A percentile compares a stretch with the other conserved stretches of the same genome.
These are phyloP conservation scores for Sturnira hondurensis DNA, from an alignment of 2,113 vertebrate genomes.

Conservation along the genomic window DNA sequence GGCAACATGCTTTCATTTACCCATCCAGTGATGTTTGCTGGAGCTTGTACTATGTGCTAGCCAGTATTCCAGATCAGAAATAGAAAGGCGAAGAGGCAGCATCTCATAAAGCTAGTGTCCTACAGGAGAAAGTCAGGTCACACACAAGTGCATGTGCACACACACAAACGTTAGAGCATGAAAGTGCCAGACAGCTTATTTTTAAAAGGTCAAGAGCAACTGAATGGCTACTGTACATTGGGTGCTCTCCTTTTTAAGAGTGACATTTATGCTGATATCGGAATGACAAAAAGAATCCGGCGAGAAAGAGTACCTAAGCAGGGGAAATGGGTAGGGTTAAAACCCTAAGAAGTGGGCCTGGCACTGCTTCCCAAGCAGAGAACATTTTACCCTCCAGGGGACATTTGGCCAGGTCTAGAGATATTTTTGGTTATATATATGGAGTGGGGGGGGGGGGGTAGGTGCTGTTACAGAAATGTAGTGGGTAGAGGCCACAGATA, in stretches of 20 bases:
- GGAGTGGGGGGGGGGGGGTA: not conserved
- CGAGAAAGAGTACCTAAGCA: not conserved
- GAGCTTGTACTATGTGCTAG: not conserved
- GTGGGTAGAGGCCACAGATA: not conserved
- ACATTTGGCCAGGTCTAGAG: not conserved
- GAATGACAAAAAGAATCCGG: not conserved
- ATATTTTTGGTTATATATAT: not conserved
- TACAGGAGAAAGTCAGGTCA: not conserved
- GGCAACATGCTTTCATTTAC: not conserved
- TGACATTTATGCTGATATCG: not conserved
- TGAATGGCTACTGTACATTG: not conserved
- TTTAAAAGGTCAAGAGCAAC: not conserved
- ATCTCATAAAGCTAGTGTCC: not conserved
- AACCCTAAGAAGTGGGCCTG: not conserved
- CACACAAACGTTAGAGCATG: not conserved
- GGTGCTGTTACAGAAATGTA: not conserved
- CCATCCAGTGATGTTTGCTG: fast-evolving
- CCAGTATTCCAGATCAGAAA: not conserved
- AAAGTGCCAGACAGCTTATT: not conserved
- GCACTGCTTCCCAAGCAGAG: not conserved
- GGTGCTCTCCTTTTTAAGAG: not conserved
- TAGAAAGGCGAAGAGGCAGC: not conserved
- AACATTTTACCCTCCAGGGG: not conserved
- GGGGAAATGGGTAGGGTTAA: not conserved
- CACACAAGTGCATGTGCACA: not conserved